Conservation (phyloP, 1,140 invertebrate genomes). For the Drosophila miranda region DNA sequence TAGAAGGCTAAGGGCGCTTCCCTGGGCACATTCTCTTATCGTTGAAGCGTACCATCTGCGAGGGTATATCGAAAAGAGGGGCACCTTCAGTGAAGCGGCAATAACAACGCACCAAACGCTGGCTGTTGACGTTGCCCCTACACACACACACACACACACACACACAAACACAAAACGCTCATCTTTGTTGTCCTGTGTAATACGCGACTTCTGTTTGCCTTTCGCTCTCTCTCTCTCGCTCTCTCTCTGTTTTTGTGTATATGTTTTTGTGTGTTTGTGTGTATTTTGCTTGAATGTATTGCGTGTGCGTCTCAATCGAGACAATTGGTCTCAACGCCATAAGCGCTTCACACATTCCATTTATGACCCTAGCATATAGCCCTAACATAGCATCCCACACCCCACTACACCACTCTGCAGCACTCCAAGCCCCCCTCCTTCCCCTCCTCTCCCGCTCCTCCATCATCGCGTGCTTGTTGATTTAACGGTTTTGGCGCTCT, state of each 20-base stretch:
- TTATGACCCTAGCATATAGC: conserved; percentile 47
- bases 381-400: conserved; percentile 19
- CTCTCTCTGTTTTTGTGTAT: neutral
- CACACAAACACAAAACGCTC: neutral
- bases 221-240: neutral
- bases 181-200: conserved; percentile 38
- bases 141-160: conserved; percentile 10
- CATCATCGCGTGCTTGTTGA: conserved; percentile 30
- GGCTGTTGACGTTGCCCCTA: conserved; percentile 43
- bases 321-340: conserved; percentile 68
- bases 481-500: conserved; percentile 30
- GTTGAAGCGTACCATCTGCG: neutral
- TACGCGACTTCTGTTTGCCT: conserved; percentile 34
- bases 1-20: no score
- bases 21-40: no score
- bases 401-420: conserved; percentile 4
- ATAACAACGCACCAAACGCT: conserved; percentile 61
- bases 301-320: conserved; percentile 61
- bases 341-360: conserved; percentile 70
- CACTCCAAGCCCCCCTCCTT: neutral
- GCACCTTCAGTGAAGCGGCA: conserved; percentile 51
- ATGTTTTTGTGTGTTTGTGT: neutral
- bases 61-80: conserved; percentile 12
- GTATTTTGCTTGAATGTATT: conserved; percentile 19
- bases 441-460: neutral